phyloP scores from a whole-genome alignment of 2,113 vertebrate species.

The Galbula dea region DNA sequence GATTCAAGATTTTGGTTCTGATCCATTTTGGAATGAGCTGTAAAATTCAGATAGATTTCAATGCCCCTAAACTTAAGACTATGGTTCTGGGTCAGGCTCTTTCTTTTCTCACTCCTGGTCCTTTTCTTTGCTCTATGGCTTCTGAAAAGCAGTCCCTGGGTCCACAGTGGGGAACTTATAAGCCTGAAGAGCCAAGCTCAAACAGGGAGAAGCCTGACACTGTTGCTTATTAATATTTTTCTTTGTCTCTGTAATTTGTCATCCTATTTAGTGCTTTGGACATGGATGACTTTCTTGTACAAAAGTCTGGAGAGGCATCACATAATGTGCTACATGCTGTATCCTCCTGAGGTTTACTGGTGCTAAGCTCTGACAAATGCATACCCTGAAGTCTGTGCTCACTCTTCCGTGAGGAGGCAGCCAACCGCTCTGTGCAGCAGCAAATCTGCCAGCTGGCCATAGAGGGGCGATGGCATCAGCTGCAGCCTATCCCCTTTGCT shows the following conservation, averaged over 20 bases:
- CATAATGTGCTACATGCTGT: background rate
- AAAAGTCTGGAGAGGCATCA: background rate
- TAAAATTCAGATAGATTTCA: background rate
- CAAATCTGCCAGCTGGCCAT: conserved; percentile 37
- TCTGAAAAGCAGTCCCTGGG: background rate
- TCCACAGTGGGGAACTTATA: background rate
- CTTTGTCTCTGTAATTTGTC: background rate
- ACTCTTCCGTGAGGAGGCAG: conserved; percentile 33
- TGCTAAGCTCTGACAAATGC: background rate
- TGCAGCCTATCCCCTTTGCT: background rate
- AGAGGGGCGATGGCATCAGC: conserved; percentile 21
- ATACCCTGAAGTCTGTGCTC: conserved; percentile 35
- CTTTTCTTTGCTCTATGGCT: background rate
- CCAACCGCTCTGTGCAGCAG: conserved; percentile 24
- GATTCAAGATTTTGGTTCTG: background rate
- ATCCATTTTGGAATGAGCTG: background rate
- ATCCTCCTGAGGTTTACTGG: background rate
- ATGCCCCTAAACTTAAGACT: too few species aligned
- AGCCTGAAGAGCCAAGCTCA: background rate
- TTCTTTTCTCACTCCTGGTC: background rate
- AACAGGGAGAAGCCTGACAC: rapidly evolving
- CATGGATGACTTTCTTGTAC: rapidly evolving
- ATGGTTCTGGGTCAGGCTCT: background rate
- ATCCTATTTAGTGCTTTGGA: background rate
- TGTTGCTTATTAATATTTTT: background rate